These are phyloP conservation scores for Pelecanus crispus DNA, from an alignment of 2,113 vertebrate genomes.

Conservation along the genomic window DNA sequence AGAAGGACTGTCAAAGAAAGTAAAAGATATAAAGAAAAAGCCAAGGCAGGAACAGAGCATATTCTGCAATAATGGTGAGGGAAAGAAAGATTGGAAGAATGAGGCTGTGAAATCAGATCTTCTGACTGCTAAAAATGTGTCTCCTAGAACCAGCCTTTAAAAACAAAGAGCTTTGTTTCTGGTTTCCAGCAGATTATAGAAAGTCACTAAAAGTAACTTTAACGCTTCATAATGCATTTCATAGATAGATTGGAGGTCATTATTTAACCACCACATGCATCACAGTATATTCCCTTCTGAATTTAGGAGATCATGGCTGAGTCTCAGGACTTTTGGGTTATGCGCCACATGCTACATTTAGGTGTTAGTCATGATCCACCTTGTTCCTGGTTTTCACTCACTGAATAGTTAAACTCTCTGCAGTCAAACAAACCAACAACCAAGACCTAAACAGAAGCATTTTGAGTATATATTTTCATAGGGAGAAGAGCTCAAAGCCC, in stretches of 20 bases:
- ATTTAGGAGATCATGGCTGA: not conserved
- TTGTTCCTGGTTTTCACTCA: not conserved
- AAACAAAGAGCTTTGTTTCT: not conserved
- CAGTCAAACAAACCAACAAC: not conserved
- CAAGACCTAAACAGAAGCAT: not conserved
- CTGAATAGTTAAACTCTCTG: not conserved
- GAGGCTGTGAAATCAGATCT: not conserved
- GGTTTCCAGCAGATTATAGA: not conserved
- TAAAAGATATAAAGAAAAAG: not conserved
- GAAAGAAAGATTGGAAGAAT: conserved; percentile 5
- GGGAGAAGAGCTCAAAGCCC: not conserved
- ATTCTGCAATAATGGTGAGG: not conserved
- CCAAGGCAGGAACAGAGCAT: not conserved
- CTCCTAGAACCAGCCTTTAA: conserved; percentile 27
- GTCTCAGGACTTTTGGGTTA: not conserved
- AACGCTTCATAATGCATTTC: not conserved
- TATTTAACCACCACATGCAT: not conserved
- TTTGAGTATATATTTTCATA: not conserved
- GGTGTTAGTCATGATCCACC: not conserved
- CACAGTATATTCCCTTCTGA: not conserved
- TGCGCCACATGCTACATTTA: not conserved
- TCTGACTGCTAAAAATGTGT: not conserved
- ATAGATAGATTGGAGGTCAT: not conserved
- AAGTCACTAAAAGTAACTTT: not conserved
- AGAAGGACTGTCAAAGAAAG: conserved; percentile 10